Percentiles rank a stretch among this genome's conserved stretches.
phyloP scores from a whole-genome alignment of 2,888 invertebrate species.

The Polydrusus pterygomalis region DNA sequence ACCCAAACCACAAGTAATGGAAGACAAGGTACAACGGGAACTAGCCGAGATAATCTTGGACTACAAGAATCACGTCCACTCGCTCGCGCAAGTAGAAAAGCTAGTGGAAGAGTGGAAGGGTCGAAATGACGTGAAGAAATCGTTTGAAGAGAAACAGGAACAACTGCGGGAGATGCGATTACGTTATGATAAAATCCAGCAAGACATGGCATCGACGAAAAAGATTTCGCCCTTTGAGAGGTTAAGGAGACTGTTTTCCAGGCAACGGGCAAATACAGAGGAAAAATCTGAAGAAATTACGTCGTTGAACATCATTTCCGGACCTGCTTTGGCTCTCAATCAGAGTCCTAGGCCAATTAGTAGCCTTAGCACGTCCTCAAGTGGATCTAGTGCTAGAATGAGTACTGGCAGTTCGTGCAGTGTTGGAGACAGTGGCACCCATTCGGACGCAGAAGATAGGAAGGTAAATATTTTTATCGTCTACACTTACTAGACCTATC shows the following conservation, averaged over 20 bases:
- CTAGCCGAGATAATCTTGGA: conserved; percentile 90
- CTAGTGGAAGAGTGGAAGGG: conserved; percentile 91
- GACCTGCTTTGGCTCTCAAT: conserved; percentile 56
- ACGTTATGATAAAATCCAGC: conserved; percentile 88
- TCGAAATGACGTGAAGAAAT: conserved; percentile 90
- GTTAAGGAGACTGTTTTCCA: conserved; percentile 70
- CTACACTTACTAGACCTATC: too few species aligned
- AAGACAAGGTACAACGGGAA: conserved; percentile 82
- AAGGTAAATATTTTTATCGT: conserved; percentile 66
- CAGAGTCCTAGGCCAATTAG: conserved; percentile 76
- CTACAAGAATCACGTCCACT: conserved; percentile 91
- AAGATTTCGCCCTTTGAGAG: conserved; percentile 88
- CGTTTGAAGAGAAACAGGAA: conserved; percentile 88
- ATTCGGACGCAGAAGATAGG: conserved; percentile 88
- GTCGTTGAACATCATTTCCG: conserved; percentile 55
- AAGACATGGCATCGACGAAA: conserved; percentile 83
- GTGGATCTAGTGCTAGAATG: conserved; percentile 85
- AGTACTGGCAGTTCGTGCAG: conserved; percentile 89
- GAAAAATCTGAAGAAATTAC: conserved; percentile 59
- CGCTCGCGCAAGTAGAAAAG: conserved; percentile 88
- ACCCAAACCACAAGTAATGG: conserved; percentile 60
- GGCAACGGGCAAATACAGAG: conserved; percentile 36
- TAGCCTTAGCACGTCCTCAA: conserved; percentile 82
- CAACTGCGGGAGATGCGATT: conserved; percentile 84
- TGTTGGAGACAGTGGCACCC: conserved; percentile 88